Conservation (phyloP, 2,888 invertebrate genomes). For the Netelia virgata region DNA sequence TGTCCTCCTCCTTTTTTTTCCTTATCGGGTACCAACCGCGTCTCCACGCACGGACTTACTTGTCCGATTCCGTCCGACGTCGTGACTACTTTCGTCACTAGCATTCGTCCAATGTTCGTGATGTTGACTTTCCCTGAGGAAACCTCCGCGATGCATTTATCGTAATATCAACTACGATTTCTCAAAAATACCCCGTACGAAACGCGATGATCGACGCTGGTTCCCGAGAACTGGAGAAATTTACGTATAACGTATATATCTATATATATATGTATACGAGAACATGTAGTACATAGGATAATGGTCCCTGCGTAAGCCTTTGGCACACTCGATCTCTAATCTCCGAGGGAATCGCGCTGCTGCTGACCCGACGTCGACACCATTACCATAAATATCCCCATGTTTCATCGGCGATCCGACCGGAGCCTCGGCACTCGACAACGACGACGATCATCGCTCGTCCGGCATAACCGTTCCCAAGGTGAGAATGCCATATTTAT, state of each 20-base stretch:
- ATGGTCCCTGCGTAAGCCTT: constrained; percentile 22
- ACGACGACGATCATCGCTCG: constrained; percentile 9
- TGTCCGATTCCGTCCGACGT: constrained; percentile 2
- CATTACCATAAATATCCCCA: constrained; percentile 66
- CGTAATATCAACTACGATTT: neutral
- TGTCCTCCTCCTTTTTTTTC: constrained; percentile 8
- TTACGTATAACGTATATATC: neutral
- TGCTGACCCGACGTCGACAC: constrained; percentile 63
- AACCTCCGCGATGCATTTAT: constrained; percentile 36
- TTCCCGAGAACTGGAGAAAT: constrained; percentile 12
- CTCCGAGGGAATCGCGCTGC: constrained; percentile 42
- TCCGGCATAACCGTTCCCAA: constrained; percentile 2
- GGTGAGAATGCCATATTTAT: constrained; percentile 11
- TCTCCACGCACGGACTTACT: constrained; percentile 1
- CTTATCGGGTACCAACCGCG: constrained; percentile 20
- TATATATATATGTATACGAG: neutral
- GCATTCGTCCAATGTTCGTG: constrained; percentile 26
- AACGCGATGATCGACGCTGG: constrained; percentile 7
- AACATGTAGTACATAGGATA: constrained; percentile 3
- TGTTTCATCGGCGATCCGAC: constrained; percentile 59
- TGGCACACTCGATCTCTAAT: constrained; percentile 63
- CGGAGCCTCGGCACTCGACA: constrained; percentile 26
- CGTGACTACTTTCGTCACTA: constrained; percentile 21
- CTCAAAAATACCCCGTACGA: constrained; percentile 13
- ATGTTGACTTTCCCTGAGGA: constrained; percentile 13